These are phyloP conservation scores for Henricia sp. DNA, from an alignment of 53 echinoderm and acorn worm genomes.

Conservation along the genomic window DNA sequence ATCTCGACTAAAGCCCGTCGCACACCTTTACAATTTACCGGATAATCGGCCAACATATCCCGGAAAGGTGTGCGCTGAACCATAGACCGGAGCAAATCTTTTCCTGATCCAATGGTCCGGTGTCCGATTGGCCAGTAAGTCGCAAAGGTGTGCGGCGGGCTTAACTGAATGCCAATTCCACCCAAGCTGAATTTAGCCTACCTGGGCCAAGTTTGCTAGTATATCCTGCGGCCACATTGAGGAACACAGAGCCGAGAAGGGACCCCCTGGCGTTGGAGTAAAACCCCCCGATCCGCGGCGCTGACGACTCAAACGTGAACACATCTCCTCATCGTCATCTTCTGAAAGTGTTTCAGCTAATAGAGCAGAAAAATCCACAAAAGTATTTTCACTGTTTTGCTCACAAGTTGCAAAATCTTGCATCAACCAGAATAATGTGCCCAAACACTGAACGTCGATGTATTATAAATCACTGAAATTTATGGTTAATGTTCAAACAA, in stretches of 20 bases:
- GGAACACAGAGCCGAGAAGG: constrained; percentile 97
- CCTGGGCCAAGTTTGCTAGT: constrained; percentile 92
- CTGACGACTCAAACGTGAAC: constrained; percentile 67
- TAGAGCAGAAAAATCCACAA: constrained; percentile 6
- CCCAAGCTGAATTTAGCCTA: constrained; percentile 2
- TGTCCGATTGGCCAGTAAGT: too few relatives aligned
- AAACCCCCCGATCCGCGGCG: constrained; percentile 82
- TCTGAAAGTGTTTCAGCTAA: constrained; percentile 97
- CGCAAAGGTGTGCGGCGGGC: too few relatives aligned
- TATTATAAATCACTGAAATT: too few relatives aligned
- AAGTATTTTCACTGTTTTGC: too few relatives aligned
- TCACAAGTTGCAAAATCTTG: background rate
- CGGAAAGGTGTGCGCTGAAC: too few relatives aligned
- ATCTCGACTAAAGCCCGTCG: too few relatives aligned
- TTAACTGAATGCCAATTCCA: background rate
- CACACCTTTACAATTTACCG: too few relatives aligned
- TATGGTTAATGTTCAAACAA: too few relatives aligned
- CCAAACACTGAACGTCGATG: background rate
- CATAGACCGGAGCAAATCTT: background rate
- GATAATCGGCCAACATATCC: too few relatives aligned
- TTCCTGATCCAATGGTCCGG: too few relatives aligned
- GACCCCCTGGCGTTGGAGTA: constrained; percentile 93
- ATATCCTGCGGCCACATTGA: constrained; percentile 98
- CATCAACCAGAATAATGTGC: background rate
- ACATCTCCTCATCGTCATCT: constrained; percentile 92